Base-by-base conservation (phyloP, 1,140 invertebrate species). In the Apis cerana region DNA sequence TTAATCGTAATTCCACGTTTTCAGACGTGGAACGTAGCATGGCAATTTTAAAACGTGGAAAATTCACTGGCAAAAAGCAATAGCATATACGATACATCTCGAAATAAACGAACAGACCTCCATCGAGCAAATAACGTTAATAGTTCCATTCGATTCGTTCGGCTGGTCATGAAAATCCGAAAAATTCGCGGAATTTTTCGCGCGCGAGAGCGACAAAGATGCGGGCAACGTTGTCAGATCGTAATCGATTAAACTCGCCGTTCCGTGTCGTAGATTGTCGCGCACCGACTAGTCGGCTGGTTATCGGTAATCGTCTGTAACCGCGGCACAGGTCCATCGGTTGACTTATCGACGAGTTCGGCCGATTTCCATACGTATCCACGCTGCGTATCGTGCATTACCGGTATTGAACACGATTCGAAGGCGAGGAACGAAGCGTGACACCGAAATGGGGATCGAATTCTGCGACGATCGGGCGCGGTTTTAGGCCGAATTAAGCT, bases 331-430 rank as follows among this genome's bases (percentile, higher is more conserved):
- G 71, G 67, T 75, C 61, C 70, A 10, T 17, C 21, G 33, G 61
- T 81, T 67, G 52, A 81, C 71, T 61, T 81, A 81, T 81, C 62
- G 71, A 67, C 71, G 71, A 65, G 59, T 67, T 65, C 61, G 64
- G 33, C 17, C 79, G 43, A 81, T 75, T 75, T 81, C 61, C 71
- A 75, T 65, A 75, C 70, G 58, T 61, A 65, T 67, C 50, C 71
- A 11, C 33, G 50, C 19, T 9, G 33, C 27, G 17, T 17, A 27
- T 43, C 33, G 21, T 62, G 77, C 58, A 17, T 19, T 23, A 33
- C 33, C 33, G n/a, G 12, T 5, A 7, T 54, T n/a, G 12, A 17
- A 10, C 27, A 2, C 19, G 64, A 11, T 67, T 43, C n/a, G 4
- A 43, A 12, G 7, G 65, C 12, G 12, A n/a, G n/a, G 5, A 69